Evolutionary conservation across 2,888 invertebrate species (phyloP), one percentile per base, ranked within the genome.

Genomic region (Celastrina argiolus): DNA sequence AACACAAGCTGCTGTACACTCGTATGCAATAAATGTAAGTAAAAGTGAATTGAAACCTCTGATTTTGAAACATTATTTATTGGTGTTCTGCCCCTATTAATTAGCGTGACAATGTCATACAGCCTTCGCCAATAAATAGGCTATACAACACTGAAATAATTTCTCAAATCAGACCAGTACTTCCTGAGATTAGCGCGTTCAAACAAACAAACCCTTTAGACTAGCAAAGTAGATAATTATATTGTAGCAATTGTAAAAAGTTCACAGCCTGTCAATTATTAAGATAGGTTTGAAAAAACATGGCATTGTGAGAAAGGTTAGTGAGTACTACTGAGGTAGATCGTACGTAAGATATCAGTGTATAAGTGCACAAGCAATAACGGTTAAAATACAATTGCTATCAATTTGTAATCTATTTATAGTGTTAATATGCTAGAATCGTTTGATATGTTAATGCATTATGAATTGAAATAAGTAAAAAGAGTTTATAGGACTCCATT

Each of bases 271-370:
- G 51, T 51, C 51, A 51, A 51, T 26, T 51, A 51, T 12, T 22
- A n/a, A 14, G 51, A 51, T 22, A 51, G 26, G 18, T 5, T 51
- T 51, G 22, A 51, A 51, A 51, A 22, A 51, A 26, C 51, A 22
- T 51, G 51, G 22, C 51, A 51, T 22, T 51, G 51, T 51, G 51
- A 51, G 26, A 51, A 51, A 51, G 51, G 51, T 51, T 51, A 51
- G 51, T 51, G 14, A n/a, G n/a, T n/a, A n/a, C n/a, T n/a, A n/a
- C n/a, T n/a, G n/a, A 51, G 10, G 51, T 51, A 10, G 51, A 51
- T 51, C 4, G 3, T 51, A 26, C 51, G 10, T 1, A 3, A 22
- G 22, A 51, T 51, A 51, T 51, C 26, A 51, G 18, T 10, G 3
- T 18, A 41, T n/a, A n/a, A n/a, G 31, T 7, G 42, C n/a, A 42